phyloP scores from a whole-genome alignment of 1,140 invertebrate species.

The Hyles euphorbiae region DNA sequence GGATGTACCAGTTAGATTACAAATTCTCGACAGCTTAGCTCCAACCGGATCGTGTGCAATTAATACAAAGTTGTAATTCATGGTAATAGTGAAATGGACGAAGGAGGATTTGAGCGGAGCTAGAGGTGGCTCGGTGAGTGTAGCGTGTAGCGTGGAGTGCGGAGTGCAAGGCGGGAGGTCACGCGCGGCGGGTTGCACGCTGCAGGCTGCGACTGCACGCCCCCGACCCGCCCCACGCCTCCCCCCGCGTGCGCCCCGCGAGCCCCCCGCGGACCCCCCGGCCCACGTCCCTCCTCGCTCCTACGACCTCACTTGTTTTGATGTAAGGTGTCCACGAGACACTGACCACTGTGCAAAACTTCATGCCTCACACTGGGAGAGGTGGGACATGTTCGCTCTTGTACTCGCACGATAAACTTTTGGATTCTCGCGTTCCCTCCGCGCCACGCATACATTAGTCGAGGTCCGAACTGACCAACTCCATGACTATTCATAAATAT shows the following conservation, averaged over 20 bases:
- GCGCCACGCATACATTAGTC: not conserved
- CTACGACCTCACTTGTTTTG: slow-evolving; percentile 64
- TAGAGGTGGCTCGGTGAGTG: slow-evolving; percentile 1
- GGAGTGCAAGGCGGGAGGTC: slow-evolving; percentile 48
- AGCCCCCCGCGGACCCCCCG: slow-evolving; percentile 21
- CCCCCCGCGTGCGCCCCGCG: slow-evolving; percentile 19
- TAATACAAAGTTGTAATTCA: too few relatives aligned
- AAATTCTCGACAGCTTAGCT: too few relatives aligned
- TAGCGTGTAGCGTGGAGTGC: slow-evolving; percentile 14
- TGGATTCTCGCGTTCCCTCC: slow-evolving; percentile 18
- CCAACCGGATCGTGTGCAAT: too few relatives aligned
- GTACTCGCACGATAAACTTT: slow-evolving; percentile 29
- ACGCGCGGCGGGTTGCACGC: slow-evolving; percentile 48
- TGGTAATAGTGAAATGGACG: too few relatives aligned
- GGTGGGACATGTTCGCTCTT: slow-evolving; percentile 31
- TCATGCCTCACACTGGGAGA: slow-evolving; percentile 32
- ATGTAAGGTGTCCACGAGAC: slow-evolving; percentile 62
- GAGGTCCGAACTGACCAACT: too few relatives aligned
- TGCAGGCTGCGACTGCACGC: slow-evolving; percentile 34
- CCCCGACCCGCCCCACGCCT: slow-evolving; percentile 31
- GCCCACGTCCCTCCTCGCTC: slow-evolving; percentile 23
- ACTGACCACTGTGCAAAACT: slow-evolving; percentile 57
- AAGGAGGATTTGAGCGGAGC: too few relatives aligned
- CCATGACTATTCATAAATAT: too few relatives aligned
- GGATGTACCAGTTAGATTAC: too few relatives aligned